Base-by-base conservation (phyloP, 2,113 vertebrate genomes). In the Pitta sordida region DNA sequence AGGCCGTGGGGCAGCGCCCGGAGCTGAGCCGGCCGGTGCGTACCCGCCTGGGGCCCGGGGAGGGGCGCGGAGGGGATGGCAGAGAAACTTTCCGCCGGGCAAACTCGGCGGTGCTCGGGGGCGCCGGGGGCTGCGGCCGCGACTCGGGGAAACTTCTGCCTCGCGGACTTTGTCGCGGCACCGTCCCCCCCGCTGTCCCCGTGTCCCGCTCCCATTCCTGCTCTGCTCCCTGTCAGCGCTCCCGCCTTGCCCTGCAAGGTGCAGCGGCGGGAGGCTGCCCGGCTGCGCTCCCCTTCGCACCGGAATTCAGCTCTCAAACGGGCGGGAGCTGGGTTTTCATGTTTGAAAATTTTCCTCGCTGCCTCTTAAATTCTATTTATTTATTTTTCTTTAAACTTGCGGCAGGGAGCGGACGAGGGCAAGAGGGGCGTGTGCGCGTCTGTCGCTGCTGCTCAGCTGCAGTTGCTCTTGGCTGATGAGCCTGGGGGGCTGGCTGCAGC, bases 61-160 rank as follows among this genome's bases (percentile, higher is more conserved):
- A 8, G 60, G 67, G 71, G 36, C 51, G 60, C 30, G 8, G 76
- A 49, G 36, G 59, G 48, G 83, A 29, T 60, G 81, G 60, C 41
- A 62, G 96, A 87, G 88, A 96, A 98, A 98, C 96, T 98, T 98
- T 97, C 73, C 39, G 36, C 59, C 52, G 39, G 32, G 83, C 63
- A 32, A 34, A 34, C 15, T 67, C n/a, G 36, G 76, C 67, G 21
- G 41, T 12, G 55, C 23, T n/a, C 27, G 51, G 75, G 69, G 55
- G 20, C 55, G 16, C 7, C 11, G 41, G 26, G 55, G 67, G 12
- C 41, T 65, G 46, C 52, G 49, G 86, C 23, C 55, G n/a, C 30
- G 5, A 11, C 83, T 73, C 29, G 53, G 37, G 21, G 15, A 64
- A 91, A 85, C 27, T 93, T 95, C 32, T 64, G 59, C 65, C 18